Percentiles rank a stretch among this genome's conserved stretches.
phyloP scores from a whole-genome alignment of 1,140 invertebrate genomes.

The Helicoverpa armigera region DNA sequence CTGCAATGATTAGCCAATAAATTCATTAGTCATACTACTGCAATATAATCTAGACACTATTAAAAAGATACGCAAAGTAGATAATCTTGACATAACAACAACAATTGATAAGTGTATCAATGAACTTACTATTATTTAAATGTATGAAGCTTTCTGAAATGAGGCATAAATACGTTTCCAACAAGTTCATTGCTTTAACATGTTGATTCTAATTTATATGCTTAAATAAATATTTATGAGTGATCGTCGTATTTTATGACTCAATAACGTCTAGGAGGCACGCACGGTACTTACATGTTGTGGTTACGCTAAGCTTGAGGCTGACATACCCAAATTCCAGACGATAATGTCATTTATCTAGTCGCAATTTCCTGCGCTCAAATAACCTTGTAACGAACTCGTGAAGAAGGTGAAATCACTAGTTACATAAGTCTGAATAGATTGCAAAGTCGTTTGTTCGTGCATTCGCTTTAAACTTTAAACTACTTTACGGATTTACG shows the following conservation, averaged over 20 bases:
- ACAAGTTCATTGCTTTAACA: conserved; percentile 18
- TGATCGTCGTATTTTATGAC: conserved; percentile 26
- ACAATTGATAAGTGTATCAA: background rate
- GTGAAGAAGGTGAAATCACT: conserved; percentile 1
- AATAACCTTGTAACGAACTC: conserved; percentile 1
- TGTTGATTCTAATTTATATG: conserved; percentile 20
- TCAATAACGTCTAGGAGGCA: conserved; percentile 26
- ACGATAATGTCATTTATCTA: conserved; percentile 36
- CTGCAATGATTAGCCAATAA: too few relatives aligned
- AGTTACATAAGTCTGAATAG: background rate
- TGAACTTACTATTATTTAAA: background rate
- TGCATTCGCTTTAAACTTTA: background rate
- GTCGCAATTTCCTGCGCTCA: conserved; percentile 4
- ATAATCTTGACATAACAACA: too few relatives aligned
- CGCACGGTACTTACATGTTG: conserved; percentile 4
- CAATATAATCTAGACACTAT: too few relatives aligned
- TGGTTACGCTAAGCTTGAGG: background rate
- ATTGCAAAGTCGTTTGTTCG: too few relatives aligned
- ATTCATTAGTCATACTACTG: too few relatives aligned
- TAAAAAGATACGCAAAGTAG: too few relatives aligned
- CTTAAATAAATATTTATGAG: conserved; percentile 32
- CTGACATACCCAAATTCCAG: conserved; percentile 22
- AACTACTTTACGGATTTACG: too few relatives aligned
- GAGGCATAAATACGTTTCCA: background rate
- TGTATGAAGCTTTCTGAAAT: background rate